These are phyloP conservation scores for Anhinga anhinga DNA, from an alignment of 2,113 vertebrate genomes.

Conservation along the genomic window DNA sequence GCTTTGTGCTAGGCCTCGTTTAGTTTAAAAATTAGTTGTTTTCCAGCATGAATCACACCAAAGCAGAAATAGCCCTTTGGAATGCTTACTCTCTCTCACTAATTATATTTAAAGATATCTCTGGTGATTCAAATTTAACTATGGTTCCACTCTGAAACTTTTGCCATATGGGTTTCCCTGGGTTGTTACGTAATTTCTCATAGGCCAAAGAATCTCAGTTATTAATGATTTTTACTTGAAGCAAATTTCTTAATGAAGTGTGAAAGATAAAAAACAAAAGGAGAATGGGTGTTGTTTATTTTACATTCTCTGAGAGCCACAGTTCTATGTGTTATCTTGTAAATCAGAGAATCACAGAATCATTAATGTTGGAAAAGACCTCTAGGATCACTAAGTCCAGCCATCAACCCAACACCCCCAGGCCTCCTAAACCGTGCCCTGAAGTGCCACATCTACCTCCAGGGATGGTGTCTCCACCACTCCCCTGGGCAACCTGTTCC, in stretches of 20 bases:
- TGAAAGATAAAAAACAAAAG: neutral
- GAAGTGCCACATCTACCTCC: no score
- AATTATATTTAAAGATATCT: slow-evolving; percentile 17
- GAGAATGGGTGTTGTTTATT: neutral
- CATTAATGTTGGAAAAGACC: no score
- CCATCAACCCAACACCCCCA: no score
- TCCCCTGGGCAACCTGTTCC: no score
- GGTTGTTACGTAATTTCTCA: neutral
- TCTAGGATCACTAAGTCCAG: no score
- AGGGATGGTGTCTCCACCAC: no score
- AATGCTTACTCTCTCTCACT: neutral
- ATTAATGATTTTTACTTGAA: neutral
- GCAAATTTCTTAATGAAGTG: neutral
- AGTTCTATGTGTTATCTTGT: neutral
- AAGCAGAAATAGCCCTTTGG: neutral
- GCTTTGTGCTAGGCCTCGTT: neutral
- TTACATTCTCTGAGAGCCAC: neutral
- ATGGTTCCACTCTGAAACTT: neutral
- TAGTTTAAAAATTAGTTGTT: neutral
- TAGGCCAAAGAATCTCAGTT: neutral
- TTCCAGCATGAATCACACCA: neutral
- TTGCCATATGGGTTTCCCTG: neutral
- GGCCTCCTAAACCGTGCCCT: no score
- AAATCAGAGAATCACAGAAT: neutral
- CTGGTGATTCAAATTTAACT: slow-evolving; percentile 3